phyloP scores from a whole-genome alignment of 2,797 vertebrate species.

The Arrhamphus sclerolepis region DNA sequence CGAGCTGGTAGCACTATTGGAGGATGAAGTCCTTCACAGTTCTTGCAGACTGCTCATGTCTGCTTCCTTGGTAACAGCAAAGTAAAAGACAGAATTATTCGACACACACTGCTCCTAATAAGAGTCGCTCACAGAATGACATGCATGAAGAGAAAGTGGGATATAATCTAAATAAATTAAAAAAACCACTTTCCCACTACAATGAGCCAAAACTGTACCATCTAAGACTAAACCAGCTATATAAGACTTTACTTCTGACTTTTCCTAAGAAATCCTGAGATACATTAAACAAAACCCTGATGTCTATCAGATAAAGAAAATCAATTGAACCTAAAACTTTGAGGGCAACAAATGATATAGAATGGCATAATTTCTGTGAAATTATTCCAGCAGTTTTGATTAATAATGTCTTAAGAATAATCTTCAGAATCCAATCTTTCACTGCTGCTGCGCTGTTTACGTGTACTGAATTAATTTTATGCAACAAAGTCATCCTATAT shows the following conservation, averaged over 20 bases:
- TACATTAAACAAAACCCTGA: not conserved
- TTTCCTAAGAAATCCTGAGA: not conserved
- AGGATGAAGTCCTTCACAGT: slow-evolving; percentile 75
- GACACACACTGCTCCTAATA: slow-evolving; percentile 33
- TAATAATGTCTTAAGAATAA: no score
- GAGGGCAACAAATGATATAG: not conserved
- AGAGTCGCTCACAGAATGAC: slow-evolving; percentile 16
- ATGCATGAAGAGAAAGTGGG: slow-evolving; percentile 8
- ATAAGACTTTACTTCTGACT: not conserved
- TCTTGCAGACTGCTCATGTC: slow-evolving; percentile 82
- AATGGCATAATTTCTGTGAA: not conserved
- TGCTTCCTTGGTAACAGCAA: slow-evolving; percentile 85
- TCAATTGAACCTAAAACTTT: not conserved
- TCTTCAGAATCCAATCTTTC: no score
- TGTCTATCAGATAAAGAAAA: no score
- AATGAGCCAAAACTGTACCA: not conserved
- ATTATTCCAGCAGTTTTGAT: no score
- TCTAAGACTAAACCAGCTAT: slow-evolving; percentile 6
- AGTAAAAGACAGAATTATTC: slow-evolving; percentile 21
- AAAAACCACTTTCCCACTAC: no score
- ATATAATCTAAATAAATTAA: no score
- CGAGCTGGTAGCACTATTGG: slow-evolving; percentile 69
- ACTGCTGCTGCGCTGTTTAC: no score
- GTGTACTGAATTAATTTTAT: no score
- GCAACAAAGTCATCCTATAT: no score